phyloP scores from a whole-genome alignment of 2,113 vertebrate genomes.

The Microcebus ravelobensis region DNA sequence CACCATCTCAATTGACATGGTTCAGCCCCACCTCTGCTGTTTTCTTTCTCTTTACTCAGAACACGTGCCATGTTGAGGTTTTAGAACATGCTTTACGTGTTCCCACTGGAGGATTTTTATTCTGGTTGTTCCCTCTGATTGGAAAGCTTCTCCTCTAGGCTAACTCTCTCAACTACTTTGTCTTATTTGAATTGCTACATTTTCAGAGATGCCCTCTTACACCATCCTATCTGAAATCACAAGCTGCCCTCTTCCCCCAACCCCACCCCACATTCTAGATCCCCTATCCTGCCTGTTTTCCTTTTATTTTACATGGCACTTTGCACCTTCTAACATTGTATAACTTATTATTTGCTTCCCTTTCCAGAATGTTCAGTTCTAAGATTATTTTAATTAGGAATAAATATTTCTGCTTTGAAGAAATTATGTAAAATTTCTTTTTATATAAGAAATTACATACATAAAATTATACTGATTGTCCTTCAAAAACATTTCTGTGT shows the following conservation, averaged over 20 bases:
- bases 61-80: not conserved
- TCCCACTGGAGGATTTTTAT: not conserved
- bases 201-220: not conserved
- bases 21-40: not conserved
- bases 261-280: not conserved
- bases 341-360: not conserved
- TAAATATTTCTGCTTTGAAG: not conserved
- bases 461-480: not conserved
- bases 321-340: not conserved
- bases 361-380: not conserved
- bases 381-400: not conserved
- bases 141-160: not conserved
- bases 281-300: not conserved
- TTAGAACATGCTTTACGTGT: not conserved
- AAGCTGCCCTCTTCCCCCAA: not conserved
- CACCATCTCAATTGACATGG: not conserved
- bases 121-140: not conserved
- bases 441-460: not conserved
- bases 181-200: not conserved
- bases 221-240: not conserved
- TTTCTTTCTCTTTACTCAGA: not conserved
- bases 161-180: not conserved
- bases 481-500: not conserved
- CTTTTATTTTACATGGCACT: not conserved
- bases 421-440: no score